phyloP scores from a whole-genome alignment of 2,113 vertebrate species.

The Promerops cafer region DNA sequence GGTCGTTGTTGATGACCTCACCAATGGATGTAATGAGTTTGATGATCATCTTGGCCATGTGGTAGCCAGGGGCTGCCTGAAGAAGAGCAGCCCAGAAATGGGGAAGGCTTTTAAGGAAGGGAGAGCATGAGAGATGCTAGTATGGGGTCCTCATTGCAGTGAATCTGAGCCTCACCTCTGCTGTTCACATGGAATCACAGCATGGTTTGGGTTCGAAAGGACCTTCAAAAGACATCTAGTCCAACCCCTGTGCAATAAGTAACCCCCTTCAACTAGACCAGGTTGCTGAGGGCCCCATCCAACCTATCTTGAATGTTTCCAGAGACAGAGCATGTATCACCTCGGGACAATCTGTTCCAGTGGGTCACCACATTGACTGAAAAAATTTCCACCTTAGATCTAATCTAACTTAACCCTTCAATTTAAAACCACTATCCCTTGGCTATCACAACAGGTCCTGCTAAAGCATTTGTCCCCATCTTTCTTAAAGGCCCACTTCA shows the following conservation, averaged over 20 bases:
- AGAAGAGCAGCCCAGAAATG: constrained; percentile 6
- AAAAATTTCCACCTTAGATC: not conserved
- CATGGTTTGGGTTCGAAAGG: not conserved
- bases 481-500: not conserved
- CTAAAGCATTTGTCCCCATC: not conserved
- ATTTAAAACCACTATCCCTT: not conserved
- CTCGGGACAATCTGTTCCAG: not conserved
- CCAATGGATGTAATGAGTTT: constrained; percentile 83
- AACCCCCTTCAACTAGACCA: not conserved
- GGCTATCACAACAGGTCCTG: not conserved
- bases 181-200: not conserved
- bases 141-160: accelerated
- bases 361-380: not conserved
- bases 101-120: not conserved
- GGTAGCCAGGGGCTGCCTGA: constrained; percentile 87
- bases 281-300: not conserved
- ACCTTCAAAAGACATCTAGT: not conserved
- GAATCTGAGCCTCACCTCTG: not conserved
- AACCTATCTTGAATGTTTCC: not conserved
- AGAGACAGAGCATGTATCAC: not conserved
- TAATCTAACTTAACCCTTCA: not conserved
- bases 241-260: not conserved
- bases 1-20: constrained; percentile 83
- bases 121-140: not conserved
- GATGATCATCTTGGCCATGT: constrained; percentile 92